These are phyloP conservation scores for Theodoxus fluviatilis DNA, from an alignment of 2,888 invertebrate genomes.

Conservation along the genomic window DNA sequence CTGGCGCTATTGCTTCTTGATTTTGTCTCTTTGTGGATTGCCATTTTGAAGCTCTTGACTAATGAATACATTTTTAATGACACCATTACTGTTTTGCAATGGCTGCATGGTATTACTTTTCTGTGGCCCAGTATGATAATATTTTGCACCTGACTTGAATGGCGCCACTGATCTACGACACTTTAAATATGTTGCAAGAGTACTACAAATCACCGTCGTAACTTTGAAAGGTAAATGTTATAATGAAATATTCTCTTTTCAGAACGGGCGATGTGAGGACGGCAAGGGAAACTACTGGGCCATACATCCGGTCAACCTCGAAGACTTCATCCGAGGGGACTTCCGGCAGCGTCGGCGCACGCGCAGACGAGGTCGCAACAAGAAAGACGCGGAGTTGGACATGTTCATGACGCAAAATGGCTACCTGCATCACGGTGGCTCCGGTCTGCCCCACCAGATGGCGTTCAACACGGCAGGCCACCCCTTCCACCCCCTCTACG, in stretches of 20 bases:
- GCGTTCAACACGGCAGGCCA: slow-evolving; percentile 43
- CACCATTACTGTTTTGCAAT: too few relatives aligned
- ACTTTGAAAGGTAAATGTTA: too few relatives aligned
- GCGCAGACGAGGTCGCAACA: slow-evolving; percentile 49
- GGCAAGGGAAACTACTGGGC: slow-evolving; percentile 63
- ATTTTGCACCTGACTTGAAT: too few relatives aligned
- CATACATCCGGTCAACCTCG: slow-evolving; percentile 60
- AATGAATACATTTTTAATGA: too few relatives aligned
- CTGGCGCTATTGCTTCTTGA: too few relatives aligned
- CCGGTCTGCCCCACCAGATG: slow-evolving; percentile 41
- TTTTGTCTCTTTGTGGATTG: too few relatives aligned
- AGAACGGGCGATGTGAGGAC: slow-evolving; percentile 56
- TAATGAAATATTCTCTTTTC: neutral
- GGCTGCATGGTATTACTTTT: too few relatives aligned
- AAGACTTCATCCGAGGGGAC: slow-evolving; percentile 60
- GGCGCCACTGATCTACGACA: too few relatives aligned
- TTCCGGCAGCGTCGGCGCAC: slow-evolving; percentile 57
- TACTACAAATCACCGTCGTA: too few relatives aligned
- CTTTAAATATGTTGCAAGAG: too few relatives aligned
- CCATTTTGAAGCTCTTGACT: too few relatives aligned
- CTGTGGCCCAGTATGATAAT: too few relatives aligned
- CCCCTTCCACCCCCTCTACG: slow-evolving; percentile 50
- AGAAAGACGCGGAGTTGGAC: slow-evolving; percentile 54
- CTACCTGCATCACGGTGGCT: slow-evolving; percentile 36
- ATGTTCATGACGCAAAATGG: slow-evolving; percentile 52